A percentile compares a stretch with the other conserved stretches of the same genome.
phyloP scores from a whole-genome alignment of 1,140 invertebrate species.

The Halesus radiatus region DNA sequence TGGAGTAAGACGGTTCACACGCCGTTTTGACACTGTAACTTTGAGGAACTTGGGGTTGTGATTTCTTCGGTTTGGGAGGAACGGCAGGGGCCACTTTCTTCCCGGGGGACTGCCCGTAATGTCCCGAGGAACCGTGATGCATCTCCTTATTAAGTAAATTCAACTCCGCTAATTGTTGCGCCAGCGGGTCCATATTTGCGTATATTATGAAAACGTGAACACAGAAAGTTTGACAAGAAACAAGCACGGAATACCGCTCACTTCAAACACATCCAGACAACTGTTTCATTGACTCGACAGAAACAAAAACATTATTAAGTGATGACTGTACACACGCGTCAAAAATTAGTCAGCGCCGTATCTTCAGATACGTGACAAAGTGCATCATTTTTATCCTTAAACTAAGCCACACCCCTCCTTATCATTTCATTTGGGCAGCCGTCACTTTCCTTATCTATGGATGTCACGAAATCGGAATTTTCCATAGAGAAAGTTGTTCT shows the following conservation, averaged over 20 bases:
- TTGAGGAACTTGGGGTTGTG: slow-evolving; percentile 77
- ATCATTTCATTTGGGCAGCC: slow-evolving; percentile 39
- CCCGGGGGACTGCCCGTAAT: slow-evolving; percentile 58
- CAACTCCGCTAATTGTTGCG: slow-evolving; percentile 72
- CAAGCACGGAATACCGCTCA: background rate
- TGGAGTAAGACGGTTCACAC: slow-evolving; percentile 68
- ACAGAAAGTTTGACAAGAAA: slow-evolving; percentile 6
- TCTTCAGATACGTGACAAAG: background rate
- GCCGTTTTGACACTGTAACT: slow-evolving; percentile 67
- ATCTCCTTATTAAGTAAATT: slow-evolving; percentile 70
- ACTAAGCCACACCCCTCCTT: slow-evolving; percentile 44
- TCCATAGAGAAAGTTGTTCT: slow-evolving; percentile 1
- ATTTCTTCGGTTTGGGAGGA: slow-evolving; percentile 79
- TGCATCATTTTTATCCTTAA: slow-evolving; percentile 21
- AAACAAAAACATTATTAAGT: slow-evolving; percentile 9
- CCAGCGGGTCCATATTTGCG: slow-evolving; percentile 70
- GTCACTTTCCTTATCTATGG: slow-evolving; percentile 39
- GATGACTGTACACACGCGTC: slow-evolving; percentile 28
- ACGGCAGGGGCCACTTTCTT: slow-evolving; percentile 83
- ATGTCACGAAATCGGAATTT: slow-evolving; percentile 18
- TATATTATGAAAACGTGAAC: slow-evolving; percentile 1
- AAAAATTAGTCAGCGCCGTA: slow-evolving; percentile 29
- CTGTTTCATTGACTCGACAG: background rate
- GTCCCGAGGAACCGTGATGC: slow-evolving; percentile 56
- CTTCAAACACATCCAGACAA: slow-evolving; percentile 10